Conservation (phyloP, 2,113 vertebrate species). For the Gambusia affinis region DNA sequence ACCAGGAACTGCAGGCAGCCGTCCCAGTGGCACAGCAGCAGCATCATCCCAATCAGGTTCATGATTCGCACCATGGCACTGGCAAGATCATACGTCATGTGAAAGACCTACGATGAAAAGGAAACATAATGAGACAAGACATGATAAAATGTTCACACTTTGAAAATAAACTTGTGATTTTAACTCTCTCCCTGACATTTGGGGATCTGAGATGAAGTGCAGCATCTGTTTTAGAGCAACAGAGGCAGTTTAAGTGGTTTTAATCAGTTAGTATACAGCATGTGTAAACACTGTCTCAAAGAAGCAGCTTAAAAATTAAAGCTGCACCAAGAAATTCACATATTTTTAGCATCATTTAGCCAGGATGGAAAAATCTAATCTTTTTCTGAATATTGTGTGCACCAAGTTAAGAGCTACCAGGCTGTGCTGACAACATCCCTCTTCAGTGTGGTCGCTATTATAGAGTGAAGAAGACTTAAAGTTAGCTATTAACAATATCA, state of each 20-base stretch:
- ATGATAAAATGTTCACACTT: conserved; percentile 6
- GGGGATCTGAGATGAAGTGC: conserved; percentile 55
- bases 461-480: too few relatives aligned
- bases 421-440: neutral
- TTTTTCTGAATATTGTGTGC: too few relatives aligned
- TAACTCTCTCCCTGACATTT: conserved; percentile 37
- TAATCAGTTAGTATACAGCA: neutral
- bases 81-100: conserved; percentile 99
- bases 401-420: neutral
- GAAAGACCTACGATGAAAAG: conserved; percentile 88
- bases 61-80: conserved; percentile 96
- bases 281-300: neutral
- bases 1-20: conserved; percentile 98
- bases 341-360: too few relatives aligned
- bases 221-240: conserved; percentile 52
- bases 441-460: neutral
- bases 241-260: conserved; percentile 29
- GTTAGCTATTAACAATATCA: too few relatives aligned
- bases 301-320: neutral
- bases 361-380: neutral
- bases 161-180: neutral
- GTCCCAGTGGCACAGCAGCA: conserved; percentile 98
- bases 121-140: conserved; percentile 21
- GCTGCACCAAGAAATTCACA: neutral
- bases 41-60: conserved; percentile 98